Conservation (phyloP, 2,797 vertebrate genomes). For the Alca torda region DNA sequence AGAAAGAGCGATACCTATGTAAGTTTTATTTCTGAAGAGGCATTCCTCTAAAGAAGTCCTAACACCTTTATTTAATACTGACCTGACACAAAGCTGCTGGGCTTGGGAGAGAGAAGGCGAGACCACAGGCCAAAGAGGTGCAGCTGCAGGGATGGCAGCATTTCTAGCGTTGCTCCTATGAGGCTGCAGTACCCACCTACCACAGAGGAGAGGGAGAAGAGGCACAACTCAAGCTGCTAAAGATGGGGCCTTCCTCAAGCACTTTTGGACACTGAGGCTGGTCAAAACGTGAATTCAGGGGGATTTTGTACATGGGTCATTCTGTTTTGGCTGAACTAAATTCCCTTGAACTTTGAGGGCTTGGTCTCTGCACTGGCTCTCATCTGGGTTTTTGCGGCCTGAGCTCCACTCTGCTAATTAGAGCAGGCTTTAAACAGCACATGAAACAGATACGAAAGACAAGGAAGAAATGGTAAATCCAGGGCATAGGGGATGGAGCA, state of each 20-base stretch:
- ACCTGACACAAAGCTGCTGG: background rate
- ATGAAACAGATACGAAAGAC: background rate
- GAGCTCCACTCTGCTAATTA: background rate
- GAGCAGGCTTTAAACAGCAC: background rate
- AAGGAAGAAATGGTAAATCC: background rate
- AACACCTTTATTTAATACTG: rapidly evolving
- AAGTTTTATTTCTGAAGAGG: background rate
- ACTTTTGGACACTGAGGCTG: background rate
- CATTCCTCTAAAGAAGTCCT: background rate
- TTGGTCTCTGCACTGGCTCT: background rate
- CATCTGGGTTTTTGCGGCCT: background rate
- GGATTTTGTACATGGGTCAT: background rate
- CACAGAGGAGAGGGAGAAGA: background rate
- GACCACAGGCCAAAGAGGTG: background rate
- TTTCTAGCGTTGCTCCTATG: background rate
- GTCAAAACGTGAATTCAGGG: background rate
- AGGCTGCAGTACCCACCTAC: background rate
- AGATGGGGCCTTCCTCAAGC: background rate
- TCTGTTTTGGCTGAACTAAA: background rate
- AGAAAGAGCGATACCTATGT: rapidly evolving
- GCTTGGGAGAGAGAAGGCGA: background rate
- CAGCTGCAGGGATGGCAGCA: background rate
- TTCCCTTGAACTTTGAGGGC: background rate
- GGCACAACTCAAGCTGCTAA: background rate
- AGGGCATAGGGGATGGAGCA: background rate